Evolutionary conservation across 2,113 vertebrate genomes (phyloP).

Genomic region (Leucopsar rothschildi): DNA sequence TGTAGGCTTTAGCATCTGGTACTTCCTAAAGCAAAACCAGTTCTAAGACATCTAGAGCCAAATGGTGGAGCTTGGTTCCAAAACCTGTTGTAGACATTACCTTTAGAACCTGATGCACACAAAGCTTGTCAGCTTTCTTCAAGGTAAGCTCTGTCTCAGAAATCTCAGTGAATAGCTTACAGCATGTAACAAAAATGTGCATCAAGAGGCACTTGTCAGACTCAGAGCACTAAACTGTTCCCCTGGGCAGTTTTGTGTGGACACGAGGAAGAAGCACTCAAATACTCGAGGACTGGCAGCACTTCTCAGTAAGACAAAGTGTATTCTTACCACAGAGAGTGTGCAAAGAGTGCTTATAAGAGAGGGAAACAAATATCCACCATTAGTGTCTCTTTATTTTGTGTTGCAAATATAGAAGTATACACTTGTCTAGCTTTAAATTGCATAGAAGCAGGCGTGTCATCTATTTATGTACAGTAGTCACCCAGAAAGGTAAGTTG

Average conservation of each 20-base stretch:
- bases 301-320: not conserved
- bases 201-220: not conserved
- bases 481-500: not conserved
- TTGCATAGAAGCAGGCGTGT: constrained; percentile 68
- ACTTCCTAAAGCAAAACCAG: not conserved
- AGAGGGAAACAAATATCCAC: not conserved
- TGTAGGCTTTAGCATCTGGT: not conserved
- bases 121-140: not conserved
- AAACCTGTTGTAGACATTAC: not conserved
- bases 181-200: not conserved
- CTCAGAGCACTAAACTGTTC: not conserved
- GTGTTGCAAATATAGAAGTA: constrained; percentile 55
- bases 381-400: constrained; percentile 64
- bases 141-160: not conserved
- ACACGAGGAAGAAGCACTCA: not conserved
- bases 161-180: not conserved
- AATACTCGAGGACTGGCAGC: not conserved
- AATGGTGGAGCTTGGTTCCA: not conserved
- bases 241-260: not conserved
- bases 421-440: constrained; percentile 50
- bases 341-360: not conserved
- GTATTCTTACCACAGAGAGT: not conserved
- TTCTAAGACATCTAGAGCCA: not conserved
- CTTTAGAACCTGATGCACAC: not conserved
- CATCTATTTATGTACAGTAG: not conserved